These are phyloP conservation scores for Lydus trimaculatus DNA, from an alignment of 2,888 invertebrate genomes.

Conservation along the genomic window DNA sequence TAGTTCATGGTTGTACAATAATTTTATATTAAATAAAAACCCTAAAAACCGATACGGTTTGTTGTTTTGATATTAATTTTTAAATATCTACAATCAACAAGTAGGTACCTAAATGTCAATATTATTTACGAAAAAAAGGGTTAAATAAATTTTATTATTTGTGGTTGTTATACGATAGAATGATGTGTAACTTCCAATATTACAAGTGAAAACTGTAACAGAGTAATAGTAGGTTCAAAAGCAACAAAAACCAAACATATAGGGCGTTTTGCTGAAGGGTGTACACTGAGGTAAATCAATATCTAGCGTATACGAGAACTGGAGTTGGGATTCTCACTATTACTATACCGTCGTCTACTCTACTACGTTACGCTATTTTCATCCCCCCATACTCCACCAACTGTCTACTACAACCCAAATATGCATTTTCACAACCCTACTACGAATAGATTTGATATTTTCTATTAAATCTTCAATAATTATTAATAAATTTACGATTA, in stretches of 20 bases:
- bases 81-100: not conserved
- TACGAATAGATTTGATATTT: not conserved
- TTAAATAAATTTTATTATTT: not conserved
- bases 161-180: constrained; percentile 21
- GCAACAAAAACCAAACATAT: constrained; percentile 27
- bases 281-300: constrained; percentile 45
- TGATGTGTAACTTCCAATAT: constrained; percentile 36
- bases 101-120: not conserved
- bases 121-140: not conserved
- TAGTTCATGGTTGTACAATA: no score
- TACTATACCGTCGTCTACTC: constrained; percentile 17
- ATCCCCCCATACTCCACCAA: not conserved
- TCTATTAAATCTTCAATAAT: not conserved
- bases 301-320: constrained; percentile 40
- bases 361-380: not conserved
- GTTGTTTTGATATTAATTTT: not conserved
- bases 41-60: no score
- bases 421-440: not conserved
- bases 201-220: constrained; percentile 39
- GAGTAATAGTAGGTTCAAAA: constrained; percentile 38
- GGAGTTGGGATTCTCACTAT: constrained; percentile 29
- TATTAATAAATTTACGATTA: not conserved
- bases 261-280: constrained; percentile 37
- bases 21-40: no score
- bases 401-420: not conserved